Conservation (phyloP, 2,888 invertebrate species). For the Eupelmus urozonus region DNA sequence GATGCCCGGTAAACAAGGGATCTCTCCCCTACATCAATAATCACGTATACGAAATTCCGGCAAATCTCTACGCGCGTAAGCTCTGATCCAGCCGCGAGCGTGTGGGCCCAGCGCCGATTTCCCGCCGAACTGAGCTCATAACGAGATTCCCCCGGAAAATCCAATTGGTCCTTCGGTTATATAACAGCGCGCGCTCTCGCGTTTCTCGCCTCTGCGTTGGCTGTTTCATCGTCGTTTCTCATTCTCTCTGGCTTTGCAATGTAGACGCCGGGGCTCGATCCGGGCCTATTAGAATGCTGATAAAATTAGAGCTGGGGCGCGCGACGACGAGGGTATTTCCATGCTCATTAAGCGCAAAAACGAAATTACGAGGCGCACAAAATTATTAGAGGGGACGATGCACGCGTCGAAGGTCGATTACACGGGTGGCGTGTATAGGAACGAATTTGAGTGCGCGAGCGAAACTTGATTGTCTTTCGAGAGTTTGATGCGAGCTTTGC, state of each 20-base stretch:
- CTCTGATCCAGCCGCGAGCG: neutral
- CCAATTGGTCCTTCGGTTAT: slow-evolving; percentile 23
- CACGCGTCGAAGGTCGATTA: no score
- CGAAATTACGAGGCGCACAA: slow-evolving; percentile 32
- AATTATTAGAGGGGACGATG: no score
- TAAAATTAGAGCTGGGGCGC: slow-evolving; percentile 32
- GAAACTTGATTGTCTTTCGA: slow-evolving; percentile 37
- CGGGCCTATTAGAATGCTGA: slow-evolving; percentile 28
- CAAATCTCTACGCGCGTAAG: neutral
- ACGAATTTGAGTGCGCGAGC: neutral
- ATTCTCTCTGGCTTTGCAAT: neutral
- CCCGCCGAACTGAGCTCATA: slow-evolving; percentile 25
- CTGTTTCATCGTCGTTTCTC: neutral
- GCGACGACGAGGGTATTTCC: slow-evolving; percentile 9
- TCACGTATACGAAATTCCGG: neutral
- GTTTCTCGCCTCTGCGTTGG: no score
- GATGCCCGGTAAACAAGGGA: no score
- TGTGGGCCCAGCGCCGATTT: neutral
- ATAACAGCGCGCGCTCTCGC: no score
- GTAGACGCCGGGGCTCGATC: slow-evolving; percentile 9
- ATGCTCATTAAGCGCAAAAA: neutral
- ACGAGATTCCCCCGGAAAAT: slow-evolving; percentile 27
- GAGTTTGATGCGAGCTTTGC: no score
- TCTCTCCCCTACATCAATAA: no score
- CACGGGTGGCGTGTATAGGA: neutral